phyloP scores from a whole-genome alignment of 2,113 vertebrate species.

The Cynocephalus volans region DNA sequence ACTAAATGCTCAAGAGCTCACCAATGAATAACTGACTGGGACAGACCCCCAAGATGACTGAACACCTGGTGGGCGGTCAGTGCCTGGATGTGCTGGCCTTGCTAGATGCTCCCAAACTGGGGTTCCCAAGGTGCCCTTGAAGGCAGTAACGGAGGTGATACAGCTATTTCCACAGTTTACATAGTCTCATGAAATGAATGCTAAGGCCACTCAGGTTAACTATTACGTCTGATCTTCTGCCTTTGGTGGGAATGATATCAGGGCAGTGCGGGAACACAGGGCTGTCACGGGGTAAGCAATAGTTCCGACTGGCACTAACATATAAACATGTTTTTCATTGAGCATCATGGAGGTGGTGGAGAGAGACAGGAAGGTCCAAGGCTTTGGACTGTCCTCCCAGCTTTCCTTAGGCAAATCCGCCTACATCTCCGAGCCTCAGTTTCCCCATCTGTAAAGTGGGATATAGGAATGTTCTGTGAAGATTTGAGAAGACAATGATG shows the following conservation, averaged over 20 bases:
- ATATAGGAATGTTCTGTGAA: neutral
- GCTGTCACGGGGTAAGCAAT: neutral
- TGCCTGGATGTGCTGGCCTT: no score
- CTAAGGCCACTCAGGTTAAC: neutral
- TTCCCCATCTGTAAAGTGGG: neutral
- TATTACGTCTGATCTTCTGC: neutral
- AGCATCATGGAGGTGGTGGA: neutral
- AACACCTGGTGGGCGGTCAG: neutral
- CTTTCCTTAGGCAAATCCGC: neutral
- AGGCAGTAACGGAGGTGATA: neutral
- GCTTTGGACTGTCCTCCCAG: neutral
- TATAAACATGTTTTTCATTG: neutral
- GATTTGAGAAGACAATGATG: neutral
- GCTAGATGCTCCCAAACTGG: neutral
- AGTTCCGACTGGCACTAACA: neutral
- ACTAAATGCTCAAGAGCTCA: neutral
- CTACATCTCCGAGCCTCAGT: neutral
- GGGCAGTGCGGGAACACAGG: neutral
- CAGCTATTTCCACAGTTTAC: neutral
- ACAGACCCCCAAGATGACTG: neutral
- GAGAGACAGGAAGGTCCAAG: neutral
- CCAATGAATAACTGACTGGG: neutral
- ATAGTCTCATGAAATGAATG: neutral
- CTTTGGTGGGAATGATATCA: neutral
- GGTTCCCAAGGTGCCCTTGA: neutral